Base-by-base conservation (phyloP, 2,113 vertebrate species). In the Scomber japonicus region DNA sequence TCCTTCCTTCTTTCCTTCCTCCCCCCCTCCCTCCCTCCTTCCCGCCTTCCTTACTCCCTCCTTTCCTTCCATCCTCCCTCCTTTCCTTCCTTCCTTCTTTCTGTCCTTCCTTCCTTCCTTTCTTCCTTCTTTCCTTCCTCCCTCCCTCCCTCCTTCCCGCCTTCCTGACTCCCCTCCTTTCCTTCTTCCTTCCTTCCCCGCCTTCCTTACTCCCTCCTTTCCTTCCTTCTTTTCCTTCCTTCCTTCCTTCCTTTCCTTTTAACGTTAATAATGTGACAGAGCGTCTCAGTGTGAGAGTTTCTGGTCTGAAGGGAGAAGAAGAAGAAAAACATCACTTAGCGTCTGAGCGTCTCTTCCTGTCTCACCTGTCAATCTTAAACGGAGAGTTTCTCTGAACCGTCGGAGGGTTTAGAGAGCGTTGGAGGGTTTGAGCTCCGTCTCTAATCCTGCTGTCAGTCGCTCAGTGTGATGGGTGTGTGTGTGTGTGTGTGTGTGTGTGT, bases 371-470 rank as follows among this genome's bases (percentile, higher is more conserved):
- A 80, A 40, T 84, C 79, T 84, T 13, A 66, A 79, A 63, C 16
- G 13, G 35, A 53, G 61, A 2, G 17, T 21, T 21, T 21, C 66
- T 83, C 78, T 75, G 68, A 49, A 78, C 75, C 48, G 79, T 51
- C 16, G 13, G 35, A 53, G 61, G 7, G 17, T 21, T 21, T 21
- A 21, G 21, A 21, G 21, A 21, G 21, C 21, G 21, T 21, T 56
- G 19, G 49, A 57, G 15, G 35, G 54, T 19, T 24, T 61, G 54
- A 64, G 55, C 49, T 65, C 65, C n/a, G n/a, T 55, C 75, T 85
- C 44, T 88, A 88, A 93, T 93, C 91, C 90, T 57, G 55, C 48
- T 90, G 91, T 92, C 90, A 91, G 51, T 91, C 91, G 86, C 74
- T 61, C 53, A 27, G 45, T 55, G 44, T 84, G 84, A 51, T 21